Percentiles rank a stretch among this genome's conserved stretches.
These are phyloP conservation scores for Alloplasta piceator DNA, from an alignment of 2,888 invertebrate genomes.

Conservation along the genomic window DNA sequence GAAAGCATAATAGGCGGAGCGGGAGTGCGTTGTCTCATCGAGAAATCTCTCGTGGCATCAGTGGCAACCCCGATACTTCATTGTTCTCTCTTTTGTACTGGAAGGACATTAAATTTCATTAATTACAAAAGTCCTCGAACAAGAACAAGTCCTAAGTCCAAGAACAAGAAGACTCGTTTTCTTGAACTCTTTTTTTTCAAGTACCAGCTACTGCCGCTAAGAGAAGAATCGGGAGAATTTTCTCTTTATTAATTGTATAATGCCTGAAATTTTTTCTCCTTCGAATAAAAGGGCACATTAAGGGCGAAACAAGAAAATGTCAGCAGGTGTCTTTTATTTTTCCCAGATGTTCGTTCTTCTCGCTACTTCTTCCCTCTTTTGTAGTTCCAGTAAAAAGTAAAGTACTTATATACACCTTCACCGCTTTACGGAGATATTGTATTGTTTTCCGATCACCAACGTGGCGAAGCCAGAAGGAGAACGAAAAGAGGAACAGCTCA, in stretches of 20 bases:
- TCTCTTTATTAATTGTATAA: not conserved
- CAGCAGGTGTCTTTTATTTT: conserved; percentile 18
- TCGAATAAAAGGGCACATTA: conserved; percentile 12
- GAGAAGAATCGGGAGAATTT: not conserved
- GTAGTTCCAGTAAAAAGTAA: conserved; percentile 20
- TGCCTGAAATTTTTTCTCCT: conserved; percentile 1
- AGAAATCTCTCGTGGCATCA: conserved; percentile 55
- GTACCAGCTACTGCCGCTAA: not conserved
- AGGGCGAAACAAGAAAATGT: conserved; percentile 21
- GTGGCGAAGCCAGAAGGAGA: conserved; percentile 16
- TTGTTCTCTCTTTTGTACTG: conserved; percentile 64
- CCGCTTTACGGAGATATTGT: conserved; percentile 24
- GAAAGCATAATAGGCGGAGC: conserved; percentile 19
- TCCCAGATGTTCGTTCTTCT: not conserved
- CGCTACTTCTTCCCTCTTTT: not conserved
- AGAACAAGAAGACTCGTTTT: not conserved
- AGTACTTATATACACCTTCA: conserved; percentile 12
- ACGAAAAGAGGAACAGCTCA: conserved; percentile 36
- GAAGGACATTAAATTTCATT: conserved; percentile 76
- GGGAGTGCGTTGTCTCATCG: conserved; percentile 38
- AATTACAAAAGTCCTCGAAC: conserved; percentile 71
- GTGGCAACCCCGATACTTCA: conserved; percentile 54
- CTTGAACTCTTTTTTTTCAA: not conserved
- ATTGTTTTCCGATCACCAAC: conserved; percentile 45
- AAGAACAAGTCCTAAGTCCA: no score